Percentiles rank a stretch among this genome's conserved stretches.
phyloP scores from a whole-genome alignment of 2,113 vertebrate species.

The Hemichromis elongatus region DNA sequence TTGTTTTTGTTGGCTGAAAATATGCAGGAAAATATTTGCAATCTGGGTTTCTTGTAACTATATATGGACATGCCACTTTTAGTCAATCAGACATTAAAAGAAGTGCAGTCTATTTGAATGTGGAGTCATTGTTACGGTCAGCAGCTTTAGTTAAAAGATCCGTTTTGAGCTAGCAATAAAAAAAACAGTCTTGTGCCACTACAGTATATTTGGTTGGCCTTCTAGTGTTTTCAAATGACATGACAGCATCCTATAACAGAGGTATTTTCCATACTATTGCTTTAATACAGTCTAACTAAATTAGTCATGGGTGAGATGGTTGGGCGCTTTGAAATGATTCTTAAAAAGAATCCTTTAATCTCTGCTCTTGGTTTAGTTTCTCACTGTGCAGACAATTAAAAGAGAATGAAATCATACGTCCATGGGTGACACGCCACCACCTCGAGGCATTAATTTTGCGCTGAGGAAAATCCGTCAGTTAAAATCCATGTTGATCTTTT shows the following conservation, averaged over 20 bases:
- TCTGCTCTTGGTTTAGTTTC: background rate
- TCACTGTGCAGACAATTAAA: conserved; percentile 22
- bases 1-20: background rate
- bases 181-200: background rate
- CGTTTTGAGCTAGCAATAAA: background rate
- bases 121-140: background rate
- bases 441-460: background rate
- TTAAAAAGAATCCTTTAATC: conserved; percentile 35
- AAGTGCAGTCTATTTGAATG: background rate
- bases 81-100: background rate
- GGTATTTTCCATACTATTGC: background rate
- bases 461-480: conserved; percentile 2
- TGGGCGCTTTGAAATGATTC: conserved; percentile 10
- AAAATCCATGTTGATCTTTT: conserved; percentile 26
- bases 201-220: background rate
- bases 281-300: background rate
- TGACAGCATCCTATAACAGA: background rate
- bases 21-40: background rate
- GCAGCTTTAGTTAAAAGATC: background rate
- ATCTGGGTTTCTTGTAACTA: background rate
- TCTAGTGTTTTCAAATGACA: background rate
- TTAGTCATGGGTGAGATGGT: conserved; percentile 20
- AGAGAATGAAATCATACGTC: conserved; percentile 16
- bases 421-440: background rate
- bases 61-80: background rate